Base-by-base conservation (phyloP, 2,888 invertebrate genomes). In the Drosophila atripex region DNA sequence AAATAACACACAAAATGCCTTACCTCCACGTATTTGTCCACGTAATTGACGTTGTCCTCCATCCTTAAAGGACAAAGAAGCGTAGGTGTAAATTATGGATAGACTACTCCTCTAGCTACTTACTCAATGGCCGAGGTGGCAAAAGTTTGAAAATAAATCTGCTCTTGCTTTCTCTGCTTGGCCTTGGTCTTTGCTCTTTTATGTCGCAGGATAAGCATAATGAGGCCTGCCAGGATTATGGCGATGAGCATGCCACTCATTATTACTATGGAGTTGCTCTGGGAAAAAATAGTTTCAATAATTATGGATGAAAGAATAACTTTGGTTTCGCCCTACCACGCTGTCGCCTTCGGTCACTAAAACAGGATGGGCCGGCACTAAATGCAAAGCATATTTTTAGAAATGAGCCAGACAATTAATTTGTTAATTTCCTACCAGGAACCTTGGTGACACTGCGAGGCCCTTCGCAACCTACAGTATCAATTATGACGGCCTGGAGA, bases 1-100 rank as follows among this genome's bases (percentile, higher is more conserved):
- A 4, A 4, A 4, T 5, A 23, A 4, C 3, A 5, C 8, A 9
- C 1, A 3, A 16, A 3, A 30, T n/a, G 11, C 21, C 70, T 85
- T 90, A 93, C 94, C 93, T 92, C 92, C 75, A 93, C 92, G 78
- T 93, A 92, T 80, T 93, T 93, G 77, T 93, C 93, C 21, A 92
- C 91, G 77, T 94, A 94, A 9, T 94, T 90, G 0, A 93, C 92
- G 70, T 94, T 93, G 51, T 93, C 92, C 79, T 93, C 93, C 91
- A 93, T 92, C 64, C 93, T 79, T 58, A 4, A 28, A 91, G 30
- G 90, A 12, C 9, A 0, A 50, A 6, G 8, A 2, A 18, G 9
- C 41, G 35, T 14, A 1, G 12, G 8, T 16, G 0, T 16, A 28
- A 14, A 7, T 6, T 3, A 18, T 30, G 1, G 1, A 12, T 7